Base-by-base conservation (phyloP, 2,888 invertebrate genomes). In the Lathronympha strigana region DNA sequence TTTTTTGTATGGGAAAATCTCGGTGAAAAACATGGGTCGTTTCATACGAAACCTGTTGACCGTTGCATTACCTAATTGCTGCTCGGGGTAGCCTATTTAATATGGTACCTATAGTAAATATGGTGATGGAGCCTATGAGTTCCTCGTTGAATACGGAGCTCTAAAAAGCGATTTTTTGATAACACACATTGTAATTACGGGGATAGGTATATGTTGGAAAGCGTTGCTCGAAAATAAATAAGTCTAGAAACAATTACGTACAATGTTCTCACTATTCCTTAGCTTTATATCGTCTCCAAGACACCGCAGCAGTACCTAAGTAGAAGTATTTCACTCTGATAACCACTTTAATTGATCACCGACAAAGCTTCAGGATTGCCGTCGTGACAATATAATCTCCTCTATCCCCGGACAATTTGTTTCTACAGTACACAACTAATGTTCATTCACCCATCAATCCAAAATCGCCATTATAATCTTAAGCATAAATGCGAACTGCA, bases 381-480 rank as follows among this genome's bases (percentile, higher is more conserved):
- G 21, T 57, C 36, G 63, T 49, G 55, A 45, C 43, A 38, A 38
- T 76, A 76, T 80, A 77, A 82, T 75, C 73, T 69, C 71, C 73
- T 74, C 25, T 61, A 60, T 47, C 66, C 72, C 66, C 62, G 66
- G 72, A 69, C 78, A 77, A 83, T 85, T 80, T 83, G 80, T 80
- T 77, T 75, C 79, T 75, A 76, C 63, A 61, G 63, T 67, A 55
- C 61, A 66, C 69, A 2, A 57, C 43, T 8, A 47, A 23, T 1
- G 47, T 47, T 4, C n/a, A 11, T 47, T 21, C 47, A 47, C 9
- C 19, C 4, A 43, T 3, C 11, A 9, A 5, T 23, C 21, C 13
- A 13, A 45, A 45, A 21, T 47, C 47, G 47, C 47, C n/a, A 25
- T 8, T 47, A 25, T n/a, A n/a, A 3, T n/a, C 25, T 6, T 9